Evolutionary conservation across 2,888 invertebrate species (phyloP).

Genomic region (Eupithecia subumbrata): DNA sequence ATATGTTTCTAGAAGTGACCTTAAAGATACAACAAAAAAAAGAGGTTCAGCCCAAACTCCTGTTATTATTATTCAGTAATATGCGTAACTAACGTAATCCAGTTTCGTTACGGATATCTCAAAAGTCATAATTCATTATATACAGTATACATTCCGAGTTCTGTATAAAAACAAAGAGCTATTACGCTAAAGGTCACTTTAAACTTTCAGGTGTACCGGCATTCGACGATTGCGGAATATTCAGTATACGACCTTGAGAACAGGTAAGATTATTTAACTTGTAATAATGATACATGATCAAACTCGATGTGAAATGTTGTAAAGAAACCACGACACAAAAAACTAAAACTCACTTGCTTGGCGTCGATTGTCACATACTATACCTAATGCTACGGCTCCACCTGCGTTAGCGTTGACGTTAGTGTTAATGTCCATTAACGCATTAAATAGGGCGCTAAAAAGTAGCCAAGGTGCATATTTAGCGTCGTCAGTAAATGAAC

Average conservation of each 20-base stretch:
- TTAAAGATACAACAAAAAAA: not conserved
- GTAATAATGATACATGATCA: not conserved
- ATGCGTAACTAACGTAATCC: not conserved
- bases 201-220: constrained; percentile 85
- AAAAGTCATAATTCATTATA: not conserved
- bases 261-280: constrained; percentile 67
- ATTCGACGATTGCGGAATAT: constrained; percentile 86
- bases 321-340: no score
- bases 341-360: no score
- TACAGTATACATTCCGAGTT: not conserved
- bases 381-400: no score
- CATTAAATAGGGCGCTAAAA: no score
- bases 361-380: no score
- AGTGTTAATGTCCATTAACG: no score
- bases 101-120: constrained; percentile 20
- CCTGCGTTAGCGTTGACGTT: no score
- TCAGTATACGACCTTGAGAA: constrained; percentile 84
- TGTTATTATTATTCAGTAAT: not conserved
- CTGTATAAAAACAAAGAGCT: not conserved
- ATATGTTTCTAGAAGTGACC: not conserved
- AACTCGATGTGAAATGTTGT: no score
- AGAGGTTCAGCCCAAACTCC: not conserved
- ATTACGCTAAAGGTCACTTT: constrained; percentile 24
- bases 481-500: no score
- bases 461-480: no score